phyloP scores from a whole-genome alignment of 2,797 vertebrate species.

The Monodelphis domestica region DNA sequence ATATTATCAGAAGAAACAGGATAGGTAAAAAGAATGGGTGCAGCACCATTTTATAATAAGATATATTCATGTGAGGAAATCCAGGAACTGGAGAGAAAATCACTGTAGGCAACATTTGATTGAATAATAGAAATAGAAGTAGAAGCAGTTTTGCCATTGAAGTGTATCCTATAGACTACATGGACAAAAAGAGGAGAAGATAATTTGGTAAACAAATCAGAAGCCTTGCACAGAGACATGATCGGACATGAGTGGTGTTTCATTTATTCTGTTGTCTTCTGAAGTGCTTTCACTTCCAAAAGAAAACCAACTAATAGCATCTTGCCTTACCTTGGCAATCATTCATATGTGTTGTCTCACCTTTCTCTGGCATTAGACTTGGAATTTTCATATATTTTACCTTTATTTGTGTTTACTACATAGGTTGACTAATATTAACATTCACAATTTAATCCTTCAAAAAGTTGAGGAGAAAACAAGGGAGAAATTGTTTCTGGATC shows the following conservation, averaged over 20 bases:
- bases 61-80: neutral
- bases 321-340: neutral
- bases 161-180: neutral
- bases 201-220: neutral
- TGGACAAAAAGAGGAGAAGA: neutral
- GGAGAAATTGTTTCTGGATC: neutral
- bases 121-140: neutral
- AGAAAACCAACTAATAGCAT: neutral
- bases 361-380: neutral
- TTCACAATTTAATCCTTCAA: neutral
- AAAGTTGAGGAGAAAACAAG: neutral
- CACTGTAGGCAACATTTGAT: neutral
- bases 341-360: neutral
- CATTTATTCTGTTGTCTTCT: neutral
- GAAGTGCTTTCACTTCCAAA: neutral
- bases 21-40: neutral
- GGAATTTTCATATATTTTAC: neutral
- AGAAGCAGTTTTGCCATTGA: neutral
- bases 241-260: neutral
- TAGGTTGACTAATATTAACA: neutral
- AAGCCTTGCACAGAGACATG: neutral
- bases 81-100: neutral
- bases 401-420: neutral
- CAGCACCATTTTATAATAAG: neutral
- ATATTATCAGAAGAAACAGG: neutral